A percentile compares a stretch with the other conserved stretches of the same genome.
Conservation (phyloP, 2,797 vertebrate species). For the Rhinogobio ventralis region DNA sequence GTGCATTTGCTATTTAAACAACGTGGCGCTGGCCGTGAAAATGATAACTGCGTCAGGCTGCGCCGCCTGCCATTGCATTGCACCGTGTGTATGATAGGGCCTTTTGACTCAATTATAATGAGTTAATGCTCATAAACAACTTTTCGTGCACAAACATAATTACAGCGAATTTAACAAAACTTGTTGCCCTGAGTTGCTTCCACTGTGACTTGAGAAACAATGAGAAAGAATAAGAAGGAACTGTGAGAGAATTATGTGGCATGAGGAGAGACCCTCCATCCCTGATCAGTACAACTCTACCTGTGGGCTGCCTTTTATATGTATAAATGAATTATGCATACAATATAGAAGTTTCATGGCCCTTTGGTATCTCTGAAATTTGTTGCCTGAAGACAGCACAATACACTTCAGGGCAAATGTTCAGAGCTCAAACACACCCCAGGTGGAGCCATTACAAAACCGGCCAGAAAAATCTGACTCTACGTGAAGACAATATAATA, state of each 20-base stretch:
- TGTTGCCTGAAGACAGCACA: slow-evolving; percentile 9
- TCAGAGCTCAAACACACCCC: slow-evolving; percentile 14
- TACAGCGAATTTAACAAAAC: background rate
- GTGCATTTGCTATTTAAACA: too few species aligned
- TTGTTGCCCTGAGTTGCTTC: background rate
- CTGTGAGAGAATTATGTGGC: background rate
- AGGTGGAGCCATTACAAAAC: slow-evolving; percentile 19
- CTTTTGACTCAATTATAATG: background rate
- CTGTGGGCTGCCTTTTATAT: background rate
- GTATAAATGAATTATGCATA: background rate
- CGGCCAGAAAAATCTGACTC: background rate
- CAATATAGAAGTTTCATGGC: background rate
- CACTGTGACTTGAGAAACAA: background rate
- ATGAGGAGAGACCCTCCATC: background rate
- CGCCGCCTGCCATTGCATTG: too few species aligned
- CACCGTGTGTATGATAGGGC: too few species aligned
- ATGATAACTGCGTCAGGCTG: too few species aligned
- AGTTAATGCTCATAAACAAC: background rate
- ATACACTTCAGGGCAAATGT: slow-evolving; percentile 30
- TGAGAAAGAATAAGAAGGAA: background rate
- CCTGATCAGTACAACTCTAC: background rate
- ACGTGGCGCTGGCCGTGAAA: too few species aligned
- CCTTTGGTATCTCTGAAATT: slow-evolving; percentile 12
- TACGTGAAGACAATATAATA: background rate
- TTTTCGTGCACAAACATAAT: background rate